Evolutionary conservation across 2,113 vertebrate species (phyloP).

Genomic region (Euleptes europaea): DNA sequence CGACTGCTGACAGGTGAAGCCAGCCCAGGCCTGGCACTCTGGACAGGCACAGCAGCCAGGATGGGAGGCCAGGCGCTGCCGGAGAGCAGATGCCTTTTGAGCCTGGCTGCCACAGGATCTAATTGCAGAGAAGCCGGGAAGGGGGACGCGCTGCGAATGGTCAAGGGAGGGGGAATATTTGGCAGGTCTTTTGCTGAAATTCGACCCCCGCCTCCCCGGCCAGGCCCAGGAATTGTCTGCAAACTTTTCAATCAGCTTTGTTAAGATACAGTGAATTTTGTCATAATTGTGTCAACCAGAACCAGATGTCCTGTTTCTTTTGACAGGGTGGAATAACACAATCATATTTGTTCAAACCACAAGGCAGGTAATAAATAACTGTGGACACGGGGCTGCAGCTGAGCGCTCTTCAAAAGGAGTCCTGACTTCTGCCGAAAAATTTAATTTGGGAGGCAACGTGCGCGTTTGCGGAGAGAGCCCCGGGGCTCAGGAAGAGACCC

Average conservation of each 20-base stretch:
- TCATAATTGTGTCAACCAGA: slow-evolving; percentile 80
- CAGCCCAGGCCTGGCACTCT: slow-evolving; percentile 44
- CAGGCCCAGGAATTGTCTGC: slow-evolving; percentile 73
- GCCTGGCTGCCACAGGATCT: slow-evolving; percentile 54
- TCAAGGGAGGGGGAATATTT: slow-evolving; percentile 61
- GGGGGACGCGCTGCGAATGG: slow-evolving; percentile 66
- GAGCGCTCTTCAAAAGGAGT: slow-evolving; percentile 53
- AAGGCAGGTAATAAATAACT: slow-evolving; percentile 81
- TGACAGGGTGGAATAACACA: slow-evolving; percentile 77
- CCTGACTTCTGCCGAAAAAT: slow-evolving; percentile 68
- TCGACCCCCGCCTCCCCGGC: slow-evolving; percentile 53
- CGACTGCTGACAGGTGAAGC: slow-evolving; percentile 42
- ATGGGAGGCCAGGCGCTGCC: slow-evolving; percentile 70
- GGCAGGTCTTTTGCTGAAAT: slow-evolving; percentile 78
- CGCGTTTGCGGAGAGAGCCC: slow-evolving; percentile 73
- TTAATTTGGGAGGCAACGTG: slow-evolving; percentile 73
- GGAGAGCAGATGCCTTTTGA: slow-evolving; percentile 71
- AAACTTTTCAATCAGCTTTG: slow-evolving; percentile 80
- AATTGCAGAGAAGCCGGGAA: slow-evolving; percentile 65
- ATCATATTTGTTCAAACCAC: slow-evolving; percentile 80
- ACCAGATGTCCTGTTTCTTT: slow-evolving; percentile 78
- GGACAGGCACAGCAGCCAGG: slow-evolving; percentile 59
- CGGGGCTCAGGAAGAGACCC: slow-evolving; percentile 56
- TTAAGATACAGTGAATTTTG: slow-evolving; percentile 82
- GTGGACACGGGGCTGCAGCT: slow-evolving; percentile 61